Conservation (phyloP, 1,140 invertebrate genomes). For the Metaphire vulgaris region DNA sequence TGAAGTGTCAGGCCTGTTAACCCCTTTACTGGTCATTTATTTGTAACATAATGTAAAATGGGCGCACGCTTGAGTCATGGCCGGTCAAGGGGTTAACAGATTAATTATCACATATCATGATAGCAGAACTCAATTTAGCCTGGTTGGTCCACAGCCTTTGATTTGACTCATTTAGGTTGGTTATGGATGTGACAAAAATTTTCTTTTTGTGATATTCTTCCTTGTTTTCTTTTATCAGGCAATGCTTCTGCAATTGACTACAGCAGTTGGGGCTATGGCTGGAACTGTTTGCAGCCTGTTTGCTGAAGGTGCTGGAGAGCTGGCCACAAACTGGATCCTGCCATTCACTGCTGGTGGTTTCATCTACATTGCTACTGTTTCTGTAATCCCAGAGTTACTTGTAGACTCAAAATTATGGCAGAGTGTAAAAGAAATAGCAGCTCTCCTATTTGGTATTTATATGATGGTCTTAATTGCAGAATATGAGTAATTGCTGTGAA, state of each 20-base stretch:
- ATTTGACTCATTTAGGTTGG: too few relatives aligned
- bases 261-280: constrained; percentile 85
- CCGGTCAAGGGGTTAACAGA: too few relatives aligned
- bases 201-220: too few relatives aligned
- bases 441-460: constrained; percentile 72
- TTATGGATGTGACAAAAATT: too few relatives aligned
- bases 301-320: constrained; percentile 60
- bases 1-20: too few relatives aligned
- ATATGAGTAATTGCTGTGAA: constrained; percentile 74
- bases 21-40: too few relatives aligned
- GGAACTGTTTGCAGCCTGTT: constrained; percentile 81
- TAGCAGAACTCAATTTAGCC: too few relatives aligned
- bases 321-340: constrained; percentile 75
- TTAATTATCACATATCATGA: too few relatives aligned
- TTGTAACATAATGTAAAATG: too few relatives aligned
- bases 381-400: constrained; percentile 84
- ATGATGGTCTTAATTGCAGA: constrained; percentile 87
- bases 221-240: constrained; percentile 59
- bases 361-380: constrained; percentile 95
- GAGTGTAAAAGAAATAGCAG: constrained; percentile 75
- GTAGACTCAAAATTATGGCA: constrained; percentile 73
- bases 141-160: too few relatives aligned
- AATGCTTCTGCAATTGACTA: constrained; percentile 81
- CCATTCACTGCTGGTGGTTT: constrained; percentile 97
- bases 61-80: too few relatives aligned